phyloP scores from a whole-genome alignment of 2,888 invertebrate species.

The Brassicogethes aeneus region DNA sequence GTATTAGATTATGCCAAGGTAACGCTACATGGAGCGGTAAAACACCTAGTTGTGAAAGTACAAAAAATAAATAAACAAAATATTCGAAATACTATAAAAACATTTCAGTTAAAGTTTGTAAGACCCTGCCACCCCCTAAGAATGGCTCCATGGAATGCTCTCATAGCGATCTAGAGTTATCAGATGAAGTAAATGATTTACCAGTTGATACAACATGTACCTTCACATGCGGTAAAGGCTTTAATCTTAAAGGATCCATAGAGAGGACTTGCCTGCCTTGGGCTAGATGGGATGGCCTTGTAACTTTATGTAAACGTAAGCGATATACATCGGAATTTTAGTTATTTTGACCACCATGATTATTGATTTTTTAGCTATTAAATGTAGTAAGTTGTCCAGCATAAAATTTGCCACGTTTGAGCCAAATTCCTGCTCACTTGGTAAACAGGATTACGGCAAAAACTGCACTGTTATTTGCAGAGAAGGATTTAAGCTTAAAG shows the following conservation, averaged over 20 bases:
- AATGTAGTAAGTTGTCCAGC: slow-evolving; percentile 37
- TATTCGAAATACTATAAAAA: slow-evolving; percentile 1
- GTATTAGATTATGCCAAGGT: slow-evolving; percentile 53
- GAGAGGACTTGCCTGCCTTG: slow-evolving; percentile 56
- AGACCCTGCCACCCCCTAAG: slow-evolving; percentile 44
- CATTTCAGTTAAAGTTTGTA: slow-evolving; percentile 55
- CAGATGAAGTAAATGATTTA: slow-evolving; percentile 27
- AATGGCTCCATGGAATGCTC: slow-evolving; percentile 49
- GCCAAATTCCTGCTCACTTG: slow-evolving; percentile 46
- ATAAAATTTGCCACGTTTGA: slow-evolving; percentile 46
- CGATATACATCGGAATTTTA: slow-evolving; percentile 4
- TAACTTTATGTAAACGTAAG: slow-evolving; percentile 56
- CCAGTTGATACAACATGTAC: slow-evolving; percentile 57
- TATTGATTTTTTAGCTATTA: slow-evolving; percentile 30
- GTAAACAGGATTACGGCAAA: slow-evolving; percentile 49
- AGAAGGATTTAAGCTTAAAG: slow-evolving; percentile 50
- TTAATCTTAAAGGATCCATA: slow-evolving; percentile 53
- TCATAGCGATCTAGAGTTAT: slow-evolving; percentile 37
- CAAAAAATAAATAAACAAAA: not conserved
- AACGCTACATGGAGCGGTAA: slow-evolving; percentile 59
- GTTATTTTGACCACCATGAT: not conserved
- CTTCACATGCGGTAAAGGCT: slow-evolving; percentile 55
- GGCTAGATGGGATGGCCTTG: slow-evolving; percentile 60
- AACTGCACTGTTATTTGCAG: slow-evolving; percentile 50
- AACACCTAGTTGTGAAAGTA: slow-evolving; percentile 53